These are phyloP conservation scores for Nycticebus coucang DNA, from an alignment of 2,113 vertebrate genomes.

Conservation along the genomic window DNA sequence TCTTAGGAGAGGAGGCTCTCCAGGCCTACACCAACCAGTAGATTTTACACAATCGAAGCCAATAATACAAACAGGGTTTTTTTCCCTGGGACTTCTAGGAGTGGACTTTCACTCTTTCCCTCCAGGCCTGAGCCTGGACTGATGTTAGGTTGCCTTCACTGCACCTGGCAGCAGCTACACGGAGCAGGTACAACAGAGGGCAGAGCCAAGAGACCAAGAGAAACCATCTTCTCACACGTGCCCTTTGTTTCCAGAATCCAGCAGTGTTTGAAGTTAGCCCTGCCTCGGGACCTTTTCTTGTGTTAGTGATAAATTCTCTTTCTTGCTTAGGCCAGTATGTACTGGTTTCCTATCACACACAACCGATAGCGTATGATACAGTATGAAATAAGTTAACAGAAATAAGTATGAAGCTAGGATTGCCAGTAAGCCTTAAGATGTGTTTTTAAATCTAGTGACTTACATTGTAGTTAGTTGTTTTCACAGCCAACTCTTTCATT, in stretches of 20 bases:
- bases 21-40: not conserved
- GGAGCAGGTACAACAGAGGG: not conserved
- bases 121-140: not conserved
- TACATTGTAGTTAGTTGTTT: not conserved
- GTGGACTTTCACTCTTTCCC: not conserved
- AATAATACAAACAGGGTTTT: not conserved
- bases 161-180: not conserved
- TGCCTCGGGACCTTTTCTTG: not conserved
- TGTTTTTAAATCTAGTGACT: not conserved
- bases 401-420: not conserved
- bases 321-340: not conserved
- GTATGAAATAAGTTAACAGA: not conserved
- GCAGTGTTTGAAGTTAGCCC: not conserved
- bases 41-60: not conserved
- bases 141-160: not conserved
- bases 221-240: not conserved
- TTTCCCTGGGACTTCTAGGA: not conserved
- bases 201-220: slow-evolving; percentile 5
- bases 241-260: not conserved
- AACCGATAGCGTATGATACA: not conserved
- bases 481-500: not conserved
- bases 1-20: not conserved
- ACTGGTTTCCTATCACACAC: not conserved
- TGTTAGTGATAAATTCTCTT: not conserved
- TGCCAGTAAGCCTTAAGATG: not conserved